Percentiles rank a stretch among this genome's conserved stretches.
Evolutionary conservation across 2,113 vertebrate genomes (phyloP).

Genomic region (Cricetomys ansorgei): DNA sequence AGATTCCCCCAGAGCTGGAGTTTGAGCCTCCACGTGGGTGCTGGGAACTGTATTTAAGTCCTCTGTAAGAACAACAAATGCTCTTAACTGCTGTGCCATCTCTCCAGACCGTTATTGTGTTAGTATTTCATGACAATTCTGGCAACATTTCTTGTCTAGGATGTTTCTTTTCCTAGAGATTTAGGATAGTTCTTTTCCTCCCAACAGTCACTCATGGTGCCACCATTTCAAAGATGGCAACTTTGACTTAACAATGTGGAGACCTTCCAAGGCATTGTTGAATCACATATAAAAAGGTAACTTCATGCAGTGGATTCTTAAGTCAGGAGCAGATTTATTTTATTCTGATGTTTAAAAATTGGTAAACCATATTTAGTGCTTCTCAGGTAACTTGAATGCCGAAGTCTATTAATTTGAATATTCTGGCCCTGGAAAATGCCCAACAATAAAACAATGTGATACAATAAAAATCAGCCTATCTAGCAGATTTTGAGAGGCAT

Average conservation of each 20-base stretch:
- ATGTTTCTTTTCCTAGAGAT: not conserved
- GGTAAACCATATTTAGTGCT: constrained; percentile 6
- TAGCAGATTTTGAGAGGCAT: constrained; percentile 26
- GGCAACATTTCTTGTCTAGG: not conserved
- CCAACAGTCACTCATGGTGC: not conserved
- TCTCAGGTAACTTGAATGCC: constrained; percentile 45
- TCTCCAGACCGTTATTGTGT: not conserved
- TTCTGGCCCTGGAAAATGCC: not conserved
- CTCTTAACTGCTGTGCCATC: not conserved
- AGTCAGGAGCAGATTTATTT: constrained; percentile 42
- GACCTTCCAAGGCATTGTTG: not conserved
- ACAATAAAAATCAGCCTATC: constrained; percentile 30
- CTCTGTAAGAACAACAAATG: not conserved
- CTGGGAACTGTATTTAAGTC: not conserved
- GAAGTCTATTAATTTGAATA: constrained; percentile 55
- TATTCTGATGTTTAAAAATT: constrained; percentile 57
- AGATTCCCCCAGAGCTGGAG: not conserved
- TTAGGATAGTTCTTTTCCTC: constrained; percentile 27
- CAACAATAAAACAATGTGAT: not conserved
- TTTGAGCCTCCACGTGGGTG: not conserved
- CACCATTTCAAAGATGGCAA: not conserved
- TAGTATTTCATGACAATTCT: not conserved
- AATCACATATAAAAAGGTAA: constrained; percentile 44
- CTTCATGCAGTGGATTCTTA: constrained; percentile 32
- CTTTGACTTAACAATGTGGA: constrained; percentile 9